Conservation (phyloP, 2,888 invertebrate genomes). For the Scaptomyza parva region DNA sequence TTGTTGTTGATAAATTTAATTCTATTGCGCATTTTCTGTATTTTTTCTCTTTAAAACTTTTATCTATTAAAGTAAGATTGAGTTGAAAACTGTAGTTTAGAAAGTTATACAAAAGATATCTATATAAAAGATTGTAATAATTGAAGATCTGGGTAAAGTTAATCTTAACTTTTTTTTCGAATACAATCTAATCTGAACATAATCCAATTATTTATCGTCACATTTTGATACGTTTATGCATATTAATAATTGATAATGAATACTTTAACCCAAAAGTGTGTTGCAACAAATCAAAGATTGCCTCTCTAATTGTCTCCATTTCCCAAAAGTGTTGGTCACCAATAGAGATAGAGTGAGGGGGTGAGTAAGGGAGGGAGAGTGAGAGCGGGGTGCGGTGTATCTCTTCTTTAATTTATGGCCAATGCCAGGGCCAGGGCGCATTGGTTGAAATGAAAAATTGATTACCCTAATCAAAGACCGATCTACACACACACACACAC, state of each 20-base stretch:
- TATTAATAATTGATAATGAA: slow-evolving; percentile 50
- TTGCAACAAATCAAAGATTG: slow-evolving; percentile 30
- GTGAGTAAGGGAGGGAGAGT: neutral
- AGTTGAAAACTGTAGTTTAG: neutral
- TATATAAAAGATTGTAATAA: neutral
- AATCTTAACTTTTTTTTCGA: neutral
- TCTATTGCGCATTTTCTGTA: neutral
- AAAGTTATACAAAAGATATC: neutral
- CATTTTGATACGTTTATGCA: slow-evolving; percentile 43
- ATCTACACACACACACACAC: slow-evolving; percentile 35
- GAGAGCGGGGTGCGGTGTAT: slow-evolving; percentile 45
- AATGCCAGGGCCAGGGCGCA: slow-evolving; percentile 64
- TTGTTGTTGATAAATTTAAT: neutral
- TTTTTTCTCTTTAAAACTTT: too few relatives aligned
- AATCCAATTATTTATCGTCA: slow-evolving; percentile 26
- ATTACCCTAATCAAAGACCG: slow-evolving; percentile 68
- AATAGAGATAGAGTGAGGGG: slow-evolving; percentile 55
- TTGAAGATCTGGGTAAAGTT: neutral
- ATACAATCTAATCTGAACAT: neutral
- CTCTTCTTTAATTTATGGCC: slow-evolving; percentile 66
- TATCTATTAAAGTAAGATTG: too few relatives aligned
- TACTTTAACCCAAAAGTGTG: neutral
- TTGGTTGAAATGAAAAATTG: slow-evolving; percentile 73
- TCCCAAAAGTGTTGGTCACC: slow-evolving; percentile 41
- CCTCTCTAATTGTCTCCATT: slow-evolving; percentile 43